Percentiles rank a stretch among this genome's conserved stretches.
Conservation (phyloP, 2,113 vertebrate species). For the Xiphorhynchus elegans region DNA sequence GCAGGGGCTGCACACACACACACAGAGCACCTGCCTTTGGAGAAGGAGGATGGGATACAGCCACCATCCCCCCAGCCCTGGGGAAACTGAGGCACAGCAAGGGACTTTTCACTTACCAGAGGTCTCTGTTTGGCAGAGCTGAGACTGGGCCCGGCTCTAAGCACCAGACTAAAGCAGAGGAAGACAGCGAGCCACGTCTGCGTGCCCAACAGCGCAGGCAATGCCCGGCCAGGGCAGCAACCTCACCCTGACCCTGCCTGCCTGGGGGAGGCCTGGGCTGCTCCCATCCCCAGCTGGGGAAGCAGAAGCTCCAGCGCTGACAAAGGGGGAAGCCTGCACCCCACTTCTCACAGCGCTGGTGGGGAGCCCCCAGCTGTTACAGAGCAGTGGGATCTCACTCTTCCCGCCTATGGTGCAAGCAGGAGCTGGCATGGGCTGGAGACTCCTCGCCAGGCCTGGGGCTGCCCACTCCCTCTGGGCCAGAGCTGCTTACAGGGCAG, state of each 20-base stretch:
- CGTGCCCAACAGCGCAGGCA: neutral
- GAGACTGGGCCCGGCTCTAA: conserved; percentile 33
- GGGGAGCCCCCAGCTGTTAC: neutral
- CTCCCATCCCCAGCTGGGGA: neutral
- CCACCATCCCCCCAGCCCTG: neutral
- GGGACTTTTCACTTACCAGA: conserved; percentile 24
- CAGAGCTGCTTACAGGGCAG: neutral
- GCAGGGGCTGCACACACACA: neutral
- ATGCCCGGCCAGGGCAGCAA: neutral
- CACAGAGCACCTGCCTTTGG: conserved; percentile 12
- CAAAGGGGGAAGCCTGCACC: conserved; percentile 62
- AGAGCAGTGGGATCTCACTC: neutral
- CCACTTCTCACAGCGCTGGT: conserved; percentile 1
- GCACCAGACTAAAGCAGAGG: conserved; percentile 70
- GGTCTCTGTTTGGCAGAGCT: conserved; percentile 67
- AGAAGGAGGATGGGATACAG: neutral
- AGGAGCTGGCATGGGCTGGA: neutral
- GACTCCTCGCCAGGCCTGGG: neutral
- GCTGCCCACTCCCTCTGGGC: neutral
- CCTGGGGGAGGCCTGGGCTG: neutral
- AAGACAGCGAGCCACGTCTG: conserved; percentile 54
- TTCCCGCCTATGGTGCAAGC: neutral
- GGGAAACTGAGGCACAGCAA: conserved; percentile 52
- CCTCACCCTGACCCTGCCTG: neutral
- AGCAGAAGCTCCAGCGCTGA: neutral